A percentile compares a stretch with the other conserved stretches of the same genome.
phyloP scores from a whole-genome alignment of 2,797 vertebrate genomes.

The Lerista edwardsae region DNA sequence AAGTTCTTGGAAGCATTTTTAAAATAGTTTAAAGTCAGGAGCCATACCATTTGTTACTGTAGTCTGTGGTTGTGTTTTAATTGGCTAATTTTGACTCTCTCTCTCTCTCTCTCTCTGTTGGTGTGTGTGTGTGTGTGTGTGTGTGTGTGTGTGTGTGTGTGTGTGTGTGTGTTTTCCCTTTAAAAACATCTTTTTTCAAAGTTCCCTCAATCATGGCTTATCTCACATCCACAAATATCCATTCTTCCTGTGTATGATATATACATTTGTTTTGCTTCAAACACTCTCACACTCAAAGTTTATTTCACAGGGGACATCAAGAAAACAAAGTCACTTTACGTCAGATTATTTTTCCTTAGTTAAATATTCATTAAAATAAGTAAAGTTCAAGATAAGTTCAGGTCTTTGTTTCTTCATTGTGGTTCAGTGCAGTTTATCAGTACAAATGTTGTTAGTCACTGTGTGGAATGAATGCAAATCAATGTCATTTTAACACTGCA shows the following conservation, averaged over 20 bases:
- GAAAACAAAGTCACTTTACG: slow-evolving; percentile 67
- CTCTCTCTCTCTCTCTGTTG: too few relatives aligned
- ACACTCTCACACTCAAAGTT: slow-evolving; percentile 64
- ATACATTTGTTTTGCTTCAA: slow-evolving; percentile 68
- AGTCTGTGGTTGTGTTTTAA: slow-evolving; percentile 61
- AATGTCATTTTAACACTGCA: background rate
- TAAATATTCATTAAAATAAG: slow-evolving; percentile 64
- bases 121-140: slow-evolving; percentile 41
- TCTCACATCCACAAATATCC: slow-evolving; percentile 71
- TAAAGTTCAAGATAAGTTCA: slow-evolving; percentile 73
- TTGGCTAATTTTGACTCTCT: slow-evolving; percentile 58
- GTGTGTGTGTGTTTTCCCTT: slow-evolving; percentile 43
- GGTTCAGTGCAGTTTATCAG: slow-evolving; percentile 57
- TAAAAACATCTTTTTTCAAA: slow-evolving; percentile 56
- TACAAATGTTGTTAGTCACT: slow-evolving; percentile 31
- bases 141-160: slow-evolving; percentile 45
- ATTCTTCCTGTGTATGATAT: slow-evolving; percentile 68
- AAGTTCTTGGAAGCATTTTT: slow-evolving; percentile 36
- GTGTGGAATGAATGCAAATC: background rate
- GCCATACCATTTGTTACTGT: slow-evolving; percentile 51
- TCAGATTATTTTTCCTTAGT: slow-evolving; percentile 44
- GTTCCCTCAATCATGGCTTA: slow-evolving; percentile 60
- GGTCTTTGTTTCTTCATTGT: slow-evolving; percentile 41
- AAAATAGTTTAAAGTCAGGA: slow-evolving; percentile 33
- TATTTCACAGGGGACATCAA: slow-evolving; percentile 71